Evolutionary conservation across 2,797 vertebrate species (phyloP), one percentile per base, ranked within the genome.

Genomic region (Enteromius argenteus): DNA sequence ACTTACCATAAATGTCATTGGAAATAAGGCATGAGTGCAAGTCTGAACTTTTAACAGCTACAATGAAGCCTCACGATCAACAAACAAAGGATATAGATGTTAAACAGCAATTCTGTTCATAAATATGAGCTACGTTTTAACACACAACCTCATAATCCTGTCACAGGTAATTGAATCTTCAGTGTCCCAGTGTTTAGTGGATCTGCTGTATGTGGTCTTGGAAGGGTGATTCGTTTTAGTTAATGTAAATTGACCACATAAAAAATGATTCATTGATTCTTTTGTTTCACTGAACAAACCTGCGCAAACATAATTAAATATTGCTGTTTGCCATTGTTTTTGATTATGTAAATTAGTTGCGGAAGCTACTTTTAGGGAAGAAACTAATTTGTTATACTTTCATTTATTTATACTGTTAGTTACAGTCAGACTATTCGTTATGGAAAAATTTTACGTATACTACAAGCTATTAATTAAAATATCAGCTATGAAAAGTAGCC

Each of bases 11-110:
- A 76, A 58, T 23, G 51, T 23, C 13, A 58, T 58, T 7, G n/a
- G 73, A 76, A 76, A 39, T 58, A 58, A n/a, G 32, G 30, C 0
- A 53, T 53, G 30, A 39, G 19, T 56, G 49, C 49, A 75, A 56
- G 69, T 74, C 51, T 35, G 30, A 74, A 53, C 19, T 64, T 32
- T 62, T 74, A 74, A 74, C 46, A 14, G 73, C 51, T 76, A 39
- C 13, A 76, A 23, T 23, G 35, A 39, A 76, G 32, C 11, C 53
- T 35, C 51, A 39, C 1, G 3, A 58, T 76, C 8, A 23, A 27
- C 21, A 76, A 76, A 39, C 51, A 76, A 37, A 23, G n/a, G 6
- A 32, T 73, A 39, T 8, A 53, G 14, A 58, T 15, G 21, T 76
- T 76, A 10, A 53, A 39, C 51, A 10, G 51, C 32, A 17, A 58